phyloP scores from a whole-genome alignment of 1,140 invertebrate species.

The Camponotus pennsylvanicus region DNA sequence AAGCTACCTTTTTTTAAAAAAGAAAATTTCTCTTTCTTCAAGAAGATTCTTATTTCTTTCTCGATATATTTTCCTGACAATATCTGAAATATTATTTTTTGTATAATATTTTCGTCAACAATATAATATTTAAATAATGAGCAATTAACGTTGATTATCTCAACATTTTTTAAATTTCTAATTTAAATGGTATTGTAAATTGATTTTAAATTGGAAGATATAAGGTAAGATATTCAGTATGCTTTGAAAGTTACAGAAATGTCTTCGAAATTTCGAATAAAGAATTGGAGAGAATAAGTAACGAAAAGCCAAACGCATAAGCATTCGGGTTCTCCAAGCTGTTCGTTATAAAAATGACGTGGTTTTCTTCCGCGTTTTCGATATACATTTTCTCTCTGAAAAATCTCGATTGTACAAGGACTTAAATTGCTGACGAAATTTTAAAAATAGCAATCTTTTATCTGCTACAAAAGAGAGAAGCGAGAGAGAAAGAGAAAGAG shows the following conservation, averaged over 20 bases:
- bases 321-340: conserved; percentile 17
- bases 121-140: conserved; percentile 1
- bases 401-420: conserved; percentile 33
- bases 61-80: background rate
- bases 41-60: background rate
- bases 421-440: conserved; percentile 20
- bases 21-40: background rate
- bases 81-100: conserved; percentile 8
- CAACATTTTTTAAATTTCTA: conserved; percentile 10
- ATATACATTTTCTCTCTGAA: conserved; percentile 28
- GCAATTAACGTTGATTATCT: conserved; percentile 23
- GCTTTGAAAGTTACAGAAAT: background rate
- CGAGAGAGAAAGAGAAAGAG: too few species aligned
- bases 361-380: background rate
- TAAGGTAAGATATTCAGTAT: background rate
- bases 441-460: conserved; percentile 1
- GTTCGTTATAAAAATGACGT: conserved; percentile 6
- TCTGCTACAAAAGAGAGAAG: background rate
- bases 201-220: background rate
- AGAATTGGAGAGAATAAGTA: background rate
- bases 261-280: conserved; percentile 5
- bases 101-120: background rate
- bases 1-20: background rate
- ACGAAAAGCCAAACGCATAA: conserved; percentile 23
- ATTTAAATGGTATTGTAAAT: background rate